Evolutionary conservation across 2,113 vertebrate genomes (phyloP).

Genomic region (Planiliza haematocheilus): DNA sequence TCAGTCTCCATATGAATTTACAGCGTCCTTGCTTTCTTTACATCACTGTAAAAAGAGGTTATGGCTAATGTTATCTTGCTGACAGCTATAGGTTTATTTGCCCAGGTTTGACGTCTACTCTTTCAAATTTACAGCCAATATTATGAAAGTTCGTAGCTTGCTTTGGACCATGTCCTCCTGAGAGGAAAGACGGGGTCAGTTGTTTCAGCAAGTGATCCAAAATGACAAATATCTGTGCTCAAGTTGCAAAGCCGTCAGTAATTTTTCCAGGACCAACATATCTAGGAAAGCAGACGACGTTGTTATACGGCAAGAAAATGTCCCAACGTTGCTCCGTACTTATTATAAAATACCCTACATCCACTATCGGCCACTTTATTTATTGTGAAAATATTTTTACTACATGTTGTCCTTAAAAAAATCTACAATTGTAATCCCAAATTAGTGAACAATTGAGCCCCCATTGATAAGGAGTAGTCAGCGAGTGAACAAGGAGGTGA

Average conservation of each 20-base stretch:
- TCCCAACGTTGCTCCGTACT: too few species aligned
- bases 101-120: background rate
- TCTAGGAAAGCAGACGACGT: too few species aligned
- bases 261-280: too few species aligned
- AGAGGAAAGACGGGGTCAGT: background rate
- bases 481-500: too few species aligned
- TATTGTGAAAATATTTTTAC: too few species aligned
- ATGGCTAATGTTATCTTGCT: background rate
- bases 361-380: too few species aligned
- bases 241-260: background rate
- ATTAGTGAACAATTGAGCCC: too few species aligned
- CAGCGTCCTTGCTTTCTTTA: background rate
- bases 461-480: too few species aligned
- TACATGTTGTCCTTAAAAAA: too few species aligned
- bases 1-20: background rate
- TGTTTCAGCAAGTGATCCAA: background rate
- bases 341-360: too few species aligned
- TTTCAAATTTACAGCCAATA: background rate
- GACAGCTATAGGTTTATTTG: conserved; percentile 9
- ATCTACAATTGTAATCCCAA: too few species aligned
- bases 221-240: background rate
- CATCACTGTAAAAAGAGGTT: conserved; percentile 1
- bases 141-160: background rate
- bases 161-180: background rate
- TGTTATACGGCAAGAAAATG: too few species aligned